Base-by-base conservation (phyloP, 2,888 invertebrate genomes). In the Acanthococcus lagerstroemiae region DNA sequence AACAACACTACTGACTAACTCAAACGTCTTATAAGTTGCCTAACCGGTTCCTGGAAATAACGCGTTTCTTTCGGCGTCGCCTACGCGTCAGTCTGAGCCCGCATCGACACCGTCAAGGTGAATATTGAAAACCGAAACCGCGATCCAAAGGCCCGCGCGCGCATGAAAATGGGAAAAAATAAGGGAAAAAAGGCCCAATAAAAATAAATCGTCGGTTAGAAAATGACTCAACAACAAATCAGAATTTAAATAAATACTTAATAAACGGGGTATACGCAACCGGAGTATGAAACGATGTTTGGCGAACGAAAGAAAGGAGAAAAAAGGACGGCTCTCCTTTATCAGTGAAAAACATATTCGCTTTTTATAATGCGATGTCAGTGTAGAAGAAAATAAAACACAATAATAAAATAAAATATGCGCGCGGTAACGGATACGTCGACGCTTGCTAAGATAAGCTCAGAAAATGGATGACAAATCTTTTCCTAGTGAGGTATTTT, bases 371-470 rank as follows among this genome's bases (percentile, higher is more conserved):
- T 58, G 46, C 58, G 58, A 58, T 45, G 58, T 58, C 46, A 58
- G 46, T 58, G 58, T 58, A 48, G 22, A 61, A 61, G 61, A 50
- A 61, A 63, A 63, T 52, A 52, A 63, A 63, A 52, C n/a, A 63
- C 63, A 63, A 63, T 63, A 61, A 61, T 61, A 61, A 22, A 57
- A 57, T 57, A 58, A 63, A 63, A 63, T 63, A 63, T 63, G 63
- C 63, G 44, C 63, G 54, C 17, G 37, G 50, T 37, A 63, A 54
- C 63, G 63, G 63, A 63, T 54, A 50, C 52, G 63, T 63, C 63
- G 63, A 63, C 63, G 22, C 12, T 44, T 19, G 37, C 48, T 37
- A 44, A 63, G 37, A 52, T 52, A 52, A 63, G 63, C 54, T 54
- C 19, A 19, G 37, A 63, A 63, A 63, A 63, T 63, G 63, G 63